phyloP scores from a whole-genome alignment of 2,888 invertebrate species.

The Dasypogon diadema region DNA sequence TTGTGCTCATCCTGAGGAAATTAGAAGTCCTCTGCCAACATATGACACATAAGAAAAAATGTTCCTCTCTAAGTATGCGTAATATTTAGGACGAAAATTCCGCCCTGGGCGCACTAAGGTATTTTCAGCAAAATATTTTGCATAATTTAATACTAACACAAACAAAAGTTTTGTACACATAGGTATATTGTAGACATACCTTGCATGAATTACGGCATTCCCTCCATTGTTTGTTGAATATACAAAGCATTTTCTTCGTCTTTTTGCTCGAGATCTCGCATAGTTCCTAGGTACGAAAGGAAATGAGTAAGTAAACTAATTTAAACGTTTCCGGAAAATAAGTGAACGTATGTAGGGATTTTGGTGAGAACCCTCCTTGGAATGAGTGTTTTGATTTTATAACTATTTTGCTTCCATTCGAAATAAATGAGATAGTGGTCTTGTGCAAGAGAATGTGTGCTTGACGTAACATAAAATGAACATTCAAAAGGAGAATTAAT shows the following conservation, averaged over 20 bases:
- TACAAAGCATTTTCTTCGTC: conserved; percentile 30
- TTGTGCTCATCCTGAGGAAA: conserved; percentile 14
- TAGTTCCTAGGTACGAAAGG: conserved; percentile 6
- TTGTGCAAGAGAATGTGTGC: not conserved
- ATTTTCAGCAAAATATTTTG: conserved; percentile 38
- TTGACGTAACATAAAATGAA: not conserved
- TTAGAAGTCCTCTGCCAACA: conserved; percentile 29
- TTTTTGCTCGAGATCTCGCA: not conserved
- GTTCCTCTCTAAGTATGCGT: conserved; percentile 18
- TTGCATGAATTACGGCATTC: conserved; percentile 42
- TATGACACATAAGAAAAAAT: conserved; percentile 40
- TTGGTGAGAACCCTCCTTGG: not conserved
- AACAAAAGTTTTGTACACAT: conserved; percentile 13
- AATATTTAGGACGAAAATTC: conserved; percentile 33
- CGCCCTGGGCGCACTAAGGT: not conserved
- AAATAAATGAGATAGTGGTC: not conserved
- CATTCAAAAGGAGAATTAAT: not conserved
- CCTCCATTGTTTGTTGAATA: not conserved
- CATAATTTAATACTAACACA: conserved; percentile 43
- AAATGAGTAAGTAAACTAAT: conserved; percentile 37
- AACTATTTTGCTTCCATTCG: not conserved
- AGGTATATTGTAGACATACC: conserved; percentile 16
- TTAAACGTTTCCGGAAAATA: conserved; percentile 20
- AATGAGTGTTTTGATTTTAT: conserved; percentile 7
- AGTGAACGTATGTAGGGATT: conserved; percentile 1